Base-by-base conservation (phyloP, 2,797 vertebrate species). In the Toxotes lorentzi region DNA sequence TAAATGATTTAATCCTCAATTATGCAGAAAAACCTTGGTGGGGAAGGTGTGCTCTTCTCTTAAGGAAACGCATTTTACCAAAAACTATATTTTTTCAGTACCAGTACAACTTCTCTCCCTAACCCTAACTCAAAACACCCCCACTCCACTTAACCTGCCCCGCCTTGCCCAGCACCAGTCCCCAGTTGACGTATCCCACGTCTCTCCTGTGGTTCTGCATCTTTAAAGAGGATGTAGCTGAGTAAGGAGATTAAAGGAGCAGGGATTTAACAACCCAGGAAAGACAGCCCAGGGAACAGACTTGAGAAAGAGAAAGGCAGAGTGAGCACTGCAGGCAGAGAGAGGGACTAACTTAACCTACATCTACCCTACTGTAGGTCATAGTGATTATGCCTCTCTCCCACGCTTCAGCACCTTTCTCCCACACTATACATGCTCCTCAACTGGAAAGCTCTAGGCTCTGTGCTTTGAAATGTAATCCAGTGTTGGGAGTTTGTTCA, bases 201-300 rank as follows among this genome's bases (percentile, higher is more conserved):
- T 88, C 90, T 89, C 90, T 87, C 89, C 71, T 78, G 82, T 77
- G 86, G 83, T 88, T 92, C 91, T 96, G 94, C 94, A 93, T 96
- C 95, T 97, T 96, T 96, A 95, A 97, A 96, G 94, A 96, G 94
- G 90, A 94, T 96, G 94, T 91, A 95, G 94, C 91, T 93, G 91
- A 93, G 86, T 93, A 92, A 95, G 91, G 90, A 95, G 94, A 96
- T 96, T 96, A 96, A 95, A 95, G 92, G 90, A 90, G 93, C 94
- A 90, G 93, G 94, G 90, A 94, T 96, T 97, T 96, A 95, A 94
- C 92, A 87, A 87, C 83, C 89, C 90, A 92, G 92, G 91, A 91
- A 93, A 88, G 91, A 88, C 88, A 89, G 86, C 90, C 92, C 90
- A 68, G 90, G 86, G 86, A 93, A 82, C 78, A 86, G 90, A 90